Evolutionary conservation across 1,140 invertebrate genomes (phyloP), one percentile per base, ranked within the genome.

Genomic region (Lethocerus indicus): DNA sequence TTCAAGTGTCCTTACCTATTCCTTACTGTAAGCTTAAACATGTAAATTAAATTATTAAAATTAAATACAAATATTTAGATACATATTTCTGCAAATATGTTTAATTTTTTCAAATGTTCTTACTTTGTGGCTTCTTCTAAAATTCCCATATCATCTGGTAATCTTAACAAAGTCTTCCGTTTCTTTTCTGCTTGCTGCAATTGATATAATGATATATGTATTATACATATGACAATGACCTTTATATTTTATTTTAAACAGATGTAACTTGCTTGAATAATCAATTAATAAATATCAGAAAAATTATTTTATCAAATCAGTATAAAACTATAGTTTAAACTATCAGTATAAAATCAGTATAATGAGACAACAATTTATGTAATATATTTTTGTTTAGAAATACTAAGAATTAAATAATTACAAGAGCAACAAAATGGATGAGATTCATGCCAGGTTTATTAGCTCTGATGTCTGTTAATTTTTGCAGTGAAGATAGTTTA

Each of bases 361-460:
- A 32, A n/a, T 32, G 29, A 9, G 29, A 32, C 18, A 39, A 3
- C 14, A 6, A 36, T 6, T 14, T 39, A 39, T 39, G 3, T 20
- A 39, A 5, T 39, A 39, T 39, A 20, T 39, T 39, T 5, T 16
- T 20, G 4, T 6, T 39, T 39, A 20, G 6, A 1, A 13, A 39
- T 4, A 24, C 6, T 24, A 42, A 42, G 40, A 42, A 42, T 42
- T 47, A 39, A 44, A 42, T 23, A 45, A 65, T 72, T 64, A 83
- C 81, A 71, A 85, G 66, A 44, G 84, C 89, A 12, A 98, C 89
- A 61, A 90, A 96, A 67, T 98, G 92, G 57, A 98, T 85, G 5
- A 98, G 72, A 69, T 91, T 95, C 79, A 98, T 91, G 47, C 90
- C 87, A 1, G 92, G 91, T 62, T 95, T 95, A 64, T 97, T 97